Evolutionary conservation across 1,140 invertebrate genomes (phyloP).

Genomic region (Heterodera schachtii): DNA sequence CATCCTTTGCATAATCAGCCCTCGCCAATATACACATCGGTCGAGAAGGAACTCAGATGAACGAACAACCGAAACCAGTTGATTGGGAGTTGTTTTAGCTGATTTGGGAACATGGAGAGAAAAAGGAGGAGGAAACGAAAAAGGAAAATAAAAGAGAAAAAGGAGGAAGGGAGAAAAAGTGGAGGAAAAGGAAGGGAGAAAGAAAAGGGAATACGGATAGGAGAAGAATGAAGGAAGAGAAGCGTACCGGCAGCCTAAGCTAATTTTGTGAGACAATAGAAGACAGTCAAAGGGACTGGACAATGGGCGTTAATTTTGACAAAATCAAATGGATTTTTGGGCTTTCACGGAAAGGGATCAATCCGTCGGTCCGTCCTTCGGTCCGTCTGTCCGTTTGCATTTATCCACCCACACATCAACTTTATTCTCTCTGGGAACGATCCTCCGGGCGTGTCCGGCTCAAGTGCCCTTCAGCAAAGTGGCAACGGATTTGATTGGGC

Average conservation of each 20-base stretch:
- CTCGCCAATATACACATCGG: neutral
- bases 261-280: no score
- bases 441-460: neutral
- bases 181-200: neutral
- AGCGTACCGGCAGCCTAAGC: no score
- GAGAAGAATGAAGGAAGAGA: neutral
- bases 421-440: neutral
- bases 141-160: neutral
- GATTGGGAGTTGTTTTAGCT: neutral
- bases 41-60: neutral
- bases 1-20: neutral
- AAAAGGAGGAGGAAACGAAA: neutral
- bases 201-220: neutral
- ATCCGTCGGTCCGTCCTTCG: neutral
- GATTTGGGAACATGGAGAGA: neutral
- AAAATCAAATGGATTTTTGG: neutral
- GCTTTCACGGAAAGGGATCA: neutral
- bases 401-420: neutral
- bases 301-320: no score
- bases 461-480: neutral
- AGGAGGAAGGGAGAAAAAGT: neutral
- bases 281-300: no score
- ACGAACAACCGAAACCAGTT: neutral
- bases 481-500: conserved; percentile 1
- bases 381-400: neutral